A percentile compares a stretch with the other conserved stretches of the same genome.
Evolutionary conservation across 2,113 vertebrate species (phyloP).

Genomic region (Ursus arctos): DNA sequence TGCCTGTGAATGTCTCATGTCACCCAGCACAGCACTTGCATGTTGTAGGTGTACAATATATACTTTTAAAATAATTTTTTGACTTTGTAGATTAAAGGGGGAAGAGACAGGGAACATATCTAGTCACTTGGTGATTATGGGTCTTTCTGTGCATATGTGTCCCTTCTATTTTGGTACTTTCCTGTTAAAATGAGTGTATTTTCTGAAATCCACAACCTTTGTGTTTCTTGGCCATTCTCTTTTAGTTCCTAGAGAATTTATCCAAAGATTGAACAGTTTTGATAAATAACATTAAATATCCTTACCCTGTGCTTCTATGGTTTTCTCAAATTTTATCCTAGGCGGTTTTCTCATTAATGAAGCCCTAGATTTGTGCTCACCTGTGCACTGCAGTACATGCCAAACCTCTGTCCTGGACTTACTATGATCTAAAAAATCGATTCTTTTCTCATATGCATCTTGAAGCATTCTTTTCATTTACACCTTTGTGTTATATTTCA

Average conservation of each 20-base stretch:
- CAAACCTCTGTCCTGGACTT: neutral
- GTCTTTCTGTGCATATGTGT: neutral
- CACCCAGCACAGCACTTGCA: neutral
- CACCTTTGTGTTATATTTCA: neutral
- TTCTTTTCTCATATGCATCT: neutral
- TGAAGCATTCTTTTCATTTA: neutral
- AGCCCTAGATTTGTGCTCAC: neutral
- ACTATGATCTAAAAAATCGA: neutral
- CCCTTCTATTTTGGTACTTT: neutral
- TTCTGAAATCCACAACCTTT: neutral
- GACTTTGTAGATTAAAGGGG: constrained; percentile 9
- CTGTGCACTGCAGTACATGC: too few species aligned
- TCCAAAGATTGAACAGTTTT: neutral
- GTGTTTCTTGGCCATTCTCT: neutral
- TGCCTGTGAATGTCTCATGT: neutral
- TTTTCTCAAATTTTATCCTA: neutral
- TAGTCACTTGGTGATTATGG: neutral
- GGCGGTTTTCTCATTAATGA: neutral
- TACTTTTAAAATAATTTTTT: neutral
- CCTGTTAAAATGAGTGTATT: neutral
- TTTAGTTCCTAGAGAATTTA: neutral
- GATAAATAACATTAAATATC: neutral
- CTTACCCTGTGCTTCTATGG: neutral
- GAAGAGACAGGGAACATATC: neutral
- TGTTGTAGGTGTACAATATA: neutral